phyloP scores from a whole-genome alignment of 1,140 invertebrate species.

The Eufriesea mexicana region DNA sequence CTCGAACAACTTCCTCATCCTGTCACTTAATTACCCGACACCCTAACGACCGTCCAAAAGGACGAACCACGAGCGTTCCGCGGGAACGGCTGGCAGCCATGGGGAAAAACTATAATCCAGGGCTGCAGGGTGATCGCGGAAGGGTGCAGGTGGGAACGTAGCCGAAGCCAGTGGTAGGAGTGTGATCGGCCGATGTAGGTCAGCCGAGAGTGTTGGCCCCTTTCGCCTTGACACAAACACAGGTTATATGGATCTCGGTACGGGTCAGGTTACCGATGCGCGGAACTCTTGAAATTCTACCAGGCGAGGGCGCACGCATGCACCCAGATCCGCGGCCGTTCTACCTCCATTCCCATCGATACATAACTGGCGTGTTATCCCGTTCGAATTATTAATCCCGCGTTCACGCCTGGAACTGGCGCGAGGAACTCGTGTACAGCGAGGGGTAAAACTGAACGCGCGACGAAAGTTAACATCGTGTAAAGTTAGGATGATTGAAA shows the following conservation, averaged over 20 bases:
- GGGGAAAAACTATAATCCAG: constrained; percentile 7
- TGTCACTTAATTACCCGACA: not conserved
- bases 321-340: not conserved
- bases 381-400: not conserved
- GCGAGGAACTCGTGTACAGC: no score
- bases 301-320: not conserved
- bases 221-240: constrained; percentile 77
- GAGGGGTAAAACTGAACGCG: no score
- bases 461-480: no score
- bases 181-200: constrained; percentile 74
- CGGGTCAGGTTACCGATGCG: constrained; percentile 61
- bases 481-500: no score
- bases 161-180: constrained; percentile 50
- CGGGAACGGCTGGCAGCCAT: no score
- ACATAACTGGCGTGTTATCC: not conserved
- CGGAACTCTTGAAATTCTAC: constrained; percentile 63
- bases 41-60: not conserved
- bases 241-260: constrained; percentile 72
- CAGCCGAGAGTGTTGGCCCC: constrained; percentile 75
- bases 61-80: no score
- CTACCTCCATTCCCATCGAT: not conserved
- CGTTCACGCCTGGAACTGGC: no score
- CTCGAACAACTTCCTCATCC: not conserved
- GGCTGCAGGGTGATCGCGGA: constrained; percentile 19
- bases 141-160: constrained; percentile 41